Conservation (phyloP, 2,797 vertebrate genomes). For the Enteromius anoplus region DNA sequence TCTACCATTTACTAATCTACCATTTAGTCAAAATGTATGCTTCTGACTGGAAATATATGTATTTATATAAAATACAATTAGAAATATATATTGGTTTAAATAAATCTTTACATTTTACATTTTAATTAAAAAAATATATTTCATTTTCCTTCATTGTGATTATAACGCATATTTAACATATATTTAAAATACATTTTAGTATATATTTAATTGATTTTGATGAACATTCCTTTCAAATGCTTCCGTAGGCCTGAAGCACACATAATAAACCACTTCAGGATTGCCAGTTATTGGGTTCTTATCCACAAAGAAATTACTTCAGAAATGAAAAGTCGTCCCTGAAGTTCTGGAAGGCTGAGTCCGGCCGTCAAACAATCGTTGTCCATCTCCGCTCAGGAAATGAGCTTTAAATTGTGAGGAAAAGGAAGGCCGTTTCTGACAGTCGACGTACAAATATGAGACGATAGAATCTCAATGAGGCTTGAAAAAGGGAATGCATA, state of each 20-base stretch:
- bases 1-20: too few relatives aligned
- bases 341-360: conserved; percentile 67
- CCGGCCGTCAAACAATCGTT: conserved; percentile 72
- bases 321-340: conserved; percentile 19
- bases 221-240: neutral
- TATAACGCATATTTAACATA: neutral
- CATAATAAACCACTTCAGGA: neutral
- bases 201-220: neutral
- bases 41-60: neutral
- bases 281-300: neutral
- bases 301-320: conserved; percentile 29
- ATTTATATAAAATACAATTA: neutral
- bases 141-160: neutral
- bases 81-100: neutral
- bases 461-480: conserved; percentile 82
- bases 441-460: conserved; percentile 77
- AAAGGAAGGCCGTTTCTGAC: conserved; percentile 72
- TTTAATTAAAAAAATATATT: neutral
- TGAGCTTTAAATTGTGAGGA: conserved; percentile 75
- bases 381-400: conserved; percentile 72
- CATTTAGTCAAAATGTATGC: neutral
- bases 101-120: neutral
- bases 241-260: neutral
- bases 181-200: neutral
- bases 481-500: conserved; percentile 78